Evolutionary conservation across 2,797 vertebrate genomes (phyloP).

Genomic region (Meriones psammophilus): DNA sequence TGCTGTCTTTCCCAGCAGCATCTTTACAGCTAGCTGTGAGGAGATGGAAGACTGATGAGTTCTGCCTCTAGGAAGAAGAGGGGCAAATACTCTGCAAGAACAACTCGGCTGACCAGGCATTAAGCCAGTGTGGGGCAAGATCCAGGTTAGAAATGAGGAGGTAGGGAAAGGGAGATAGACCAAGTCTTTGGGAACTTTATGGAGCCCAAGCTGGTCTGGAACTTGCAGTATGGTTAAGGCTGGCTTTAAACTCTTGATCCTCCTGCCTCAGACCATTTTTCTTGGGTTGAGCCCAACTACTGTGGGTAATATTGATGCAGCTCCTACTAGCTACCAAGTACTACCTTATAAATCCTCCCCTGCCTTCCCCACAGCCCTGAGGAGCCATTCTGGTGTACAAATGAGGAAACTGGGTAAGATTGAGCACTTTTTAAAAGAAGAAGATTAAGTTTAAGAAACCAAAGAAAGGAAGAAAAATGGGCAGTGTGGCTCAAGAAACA

Average conservation of each 20-base stretch:
- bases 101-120: not conserved
- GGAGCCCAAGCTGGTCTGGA: not conserved
- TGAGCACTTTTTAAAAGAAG: not conserved
- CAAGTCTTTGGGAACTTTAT: not conserved
- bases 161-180: too few species aligned
- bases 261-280: not conserved
- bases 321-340: not conserved
- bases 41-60: not conserved
- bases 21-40: not conserved
- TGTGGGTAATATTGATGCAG: not conserved
- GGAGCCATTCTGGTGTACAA: not conserved
- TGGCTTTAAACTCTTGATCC: not conserved
- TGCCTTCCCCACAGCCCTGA: not conserved
- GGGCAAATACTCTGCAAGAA: not conserved
- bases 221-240: too few species aligned
- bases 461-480: not conserved
- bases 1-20: not conserved
- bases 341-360: not conserved
- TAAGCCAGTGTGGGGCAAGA: not conserved
- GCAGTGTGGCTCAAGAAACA: not conserved
- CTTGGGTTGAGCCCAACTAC: not conserved
- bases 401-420: not conserved
- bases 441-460: not conserved
- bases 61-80: constrained; percentile 18
- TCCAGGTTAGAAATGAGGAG: not conserved